Conservation (phyloP, 2,113 vertebrate species). For the Eurystomus gularis region DNA sequence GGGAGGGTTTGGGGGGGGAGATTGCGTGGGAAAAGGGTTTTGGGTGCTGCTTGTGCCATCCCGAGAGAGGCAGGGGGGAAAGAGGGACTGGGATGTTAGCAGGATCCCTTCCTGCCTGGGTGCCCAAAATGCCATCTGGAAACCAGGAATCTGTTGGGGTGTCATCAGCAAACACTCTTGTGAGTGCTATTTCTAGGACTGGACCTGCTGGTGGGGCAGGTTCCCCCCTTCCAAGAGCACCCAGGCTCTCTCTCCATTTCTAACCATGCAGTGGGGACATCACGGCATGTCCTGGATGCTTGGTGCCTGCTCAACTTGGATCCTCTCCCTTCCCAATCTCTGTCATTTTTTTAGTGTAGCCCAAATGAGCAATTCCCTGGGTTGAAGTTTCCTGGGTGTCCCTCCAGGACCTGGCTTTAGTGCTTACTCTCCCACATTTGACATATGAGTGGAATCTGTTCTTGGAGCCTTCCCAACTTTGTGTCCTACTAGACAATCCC, state of each 20-base stretch:
- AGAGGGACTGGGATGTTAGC: neutral
- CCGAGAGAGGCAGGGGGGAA: neutral
- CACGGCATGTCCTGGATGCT: neutral
- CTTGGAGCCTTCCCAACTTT: neutral
- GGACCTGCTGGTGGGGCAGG: rapidly evolving
- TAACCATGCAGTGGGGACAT: neutral
- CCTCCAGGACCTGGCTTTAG: rapidly evolving
- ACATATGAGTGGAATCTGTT: neutral
- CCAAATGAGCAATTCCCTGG: neutral
- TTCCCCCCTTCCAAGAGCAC: neutral
- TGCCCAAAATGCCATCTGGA: neutral
- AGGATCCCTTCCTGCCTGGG: neutral
- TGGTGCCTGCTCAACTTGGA: neutral
- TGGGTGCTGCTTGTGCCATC: neutral
- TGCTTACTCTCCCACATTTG: neutral
- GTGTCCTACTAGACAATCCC: neutral
- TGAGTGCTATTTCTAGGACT: neutral
- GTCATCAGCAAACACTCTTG: neutral
- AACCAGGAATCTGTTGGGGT: neutral
- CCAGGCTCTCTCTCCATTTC: neutral
- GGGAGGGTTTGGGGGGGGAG: neutral
- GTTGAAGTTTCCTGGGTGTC: neutral
- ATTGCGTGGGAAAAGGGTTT: neutral
- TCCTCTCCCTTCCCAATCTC: neutral
- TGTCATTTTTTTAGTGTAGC: neutral